Percentiles rank a stretch among this genome's conserved stretches.
These are phyloP conservation scores for Lycodopsis pacificus DNA, from an alignment of 2,797 vertebrate genomes.

Conservation along the genomic window DNA sequence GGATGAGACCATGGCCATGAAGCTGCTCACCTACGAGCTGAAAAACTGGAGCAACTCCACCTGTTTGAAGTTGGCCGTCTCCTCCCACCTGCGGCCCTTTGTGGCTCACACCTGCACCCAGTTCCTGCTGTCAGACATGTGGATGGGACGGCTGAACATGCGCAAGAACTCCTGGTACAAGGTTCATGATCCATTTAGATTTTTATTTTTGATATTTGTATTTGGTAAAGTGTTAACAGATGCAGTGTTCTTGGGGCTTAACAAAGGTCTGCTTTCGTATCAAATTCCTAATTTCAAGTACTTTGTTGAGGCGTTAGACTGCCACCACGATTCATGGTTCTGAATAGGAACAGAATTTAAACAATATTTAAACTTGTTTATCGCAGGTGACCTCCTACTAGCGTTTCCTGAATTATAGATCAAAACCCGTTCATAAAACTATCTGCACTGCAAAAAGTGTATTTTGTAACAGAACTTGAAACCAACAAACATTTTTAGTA, in stretches of 20 bases:
- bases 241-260: neutral
- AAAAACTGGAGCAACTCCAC: constrained; percentile 99
- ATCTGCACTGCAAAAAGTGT: neutral
- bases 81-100: constrained; percentile 94
- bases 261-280: constrained; percentile 19
- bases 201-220: constrained; percentile 49
- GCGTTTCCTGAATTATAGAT: neutral
- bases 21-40: constrained; percentile 96
- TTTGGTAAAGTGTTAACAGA: neutral
- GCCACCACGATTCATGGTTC: neutral
- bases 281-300: neutral
- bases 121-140: constrained; percentile 98
- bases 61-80: constrained; percentile 96
- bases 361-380: neutral
- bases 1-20: constrained; percentile 99
- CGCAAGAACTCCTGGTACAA: constrained; percentile 99
- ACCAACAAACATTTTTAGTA: neutral
- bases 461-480: too few relatives aligned
- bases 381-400: neutral
- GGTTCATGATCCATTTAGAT: constrained; percentile 84
- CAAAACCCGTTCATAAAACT: neutral
- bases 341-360: constrained; percentile 2
- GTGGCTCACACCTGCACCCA: constrained; percentile 98
- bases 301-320: neutral
- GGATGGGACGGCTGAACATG: constrained; percentile 99